phyloP scores from a whole-genome alignment of 2,113 vertebrate genomes.

The Rhinopithecus roxellana region DNA sequence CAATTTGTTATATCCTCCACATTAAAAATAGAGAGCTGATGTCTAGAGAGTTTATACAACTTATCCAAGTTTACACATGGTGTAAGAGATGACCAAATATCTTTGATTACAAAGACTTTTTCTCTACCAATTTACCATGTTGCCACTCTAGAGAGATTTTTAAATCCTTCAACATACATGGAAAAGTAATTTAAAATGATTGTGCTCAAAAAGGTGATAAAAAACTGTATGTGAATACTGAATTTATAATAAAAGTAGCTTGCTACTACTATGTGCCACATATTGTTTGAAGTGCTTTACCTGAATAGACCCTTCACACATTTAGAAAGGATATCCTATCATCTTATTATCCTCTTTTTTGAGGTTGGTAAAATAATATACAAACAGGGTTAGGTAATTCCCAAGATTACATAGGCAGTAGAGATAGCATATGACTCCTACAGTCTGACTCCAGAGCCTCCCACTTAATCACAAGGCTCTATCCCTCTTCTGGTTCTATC shows the following conservation, averaged over 20 bases:
- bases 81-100: background rate
- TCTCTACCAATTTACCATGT: background rate
- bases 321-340: background rate
- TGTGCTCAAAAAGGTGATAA: background rate
- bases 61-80: background rate
- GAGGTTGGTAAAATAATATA: conserved; percentile 31
- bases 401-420: background rate
- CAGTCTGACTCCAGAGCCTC: background rate
- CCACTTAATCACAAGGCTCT: background rate
- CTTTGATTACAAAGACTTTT: background rate
- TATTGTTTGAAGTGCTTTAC: background rate
- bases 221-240: background rate
- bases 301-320: background rate
- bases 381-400: background rate
- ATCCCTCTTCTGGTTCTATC: background rate
- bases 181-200: background rate
- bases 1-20: background rate
- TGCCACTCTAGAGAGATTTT: background rate
- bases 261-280: background rate
- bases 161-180: background rate
- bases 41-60: background rate
- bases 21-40: background rate
- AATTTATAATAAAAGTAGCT: background rate
- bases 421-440: background rate
- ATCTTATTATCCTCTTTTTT: background rate